Evolutionary conservation across 2,797 vertebrate genomes (phyloP).

Genomic region (Xerus rutilus): DNA sequence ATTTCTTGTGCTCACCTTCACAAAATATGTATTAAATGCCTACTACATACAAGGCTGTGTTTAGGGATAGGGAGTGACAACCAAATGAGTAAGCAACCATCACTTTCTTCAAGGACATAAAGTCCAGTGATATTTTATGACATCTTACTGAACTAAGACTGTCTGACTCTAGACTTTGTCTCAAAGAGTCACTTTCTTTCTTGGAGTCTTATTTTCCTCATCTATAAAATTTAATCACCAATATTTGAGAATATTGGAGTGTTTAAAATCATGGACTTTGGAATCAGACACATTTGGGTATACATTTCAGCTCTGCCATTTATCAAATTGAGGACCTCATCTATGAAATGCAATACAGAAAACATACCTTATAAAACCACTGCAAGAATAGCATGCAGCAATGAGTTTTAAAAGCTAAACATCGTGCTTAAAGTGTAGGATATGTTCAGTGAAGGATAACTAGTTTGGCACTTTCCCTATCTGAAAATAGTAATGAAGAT

Average conservation of each 20-base stretch:
- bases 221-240: no score
- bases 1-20: not conserved
- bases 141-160: not conserved
- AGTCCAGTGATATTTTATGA: not conserved
- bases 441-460: not conserved
- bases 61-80: not conserved
- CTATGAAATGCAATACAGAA: not conserved
- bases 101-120: not conserved
- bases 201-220: not conserved
- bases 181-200: not conserved
- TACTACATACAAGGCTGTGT: not conserved
- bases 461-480: not conserved
- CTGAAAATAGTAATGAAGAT: not conserved
- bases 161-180: not conserved
- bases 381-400: not conserved
- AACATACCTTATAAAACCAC: not conserved
- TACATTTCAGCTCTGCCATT: not conserved
- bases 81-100: not conserved
- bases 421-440: not conserved
- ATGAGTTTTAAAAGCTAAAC: not conserved
- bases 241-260: not conserved
- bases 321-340: not conserved
- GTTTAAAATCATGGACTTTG: not conserved
- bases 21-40: not conserved
- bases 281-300: not conserved